phyloP scores from a whole-genome alignment of 1,140 invertebrate genomes.

The Calliphora vicina region DNA sequence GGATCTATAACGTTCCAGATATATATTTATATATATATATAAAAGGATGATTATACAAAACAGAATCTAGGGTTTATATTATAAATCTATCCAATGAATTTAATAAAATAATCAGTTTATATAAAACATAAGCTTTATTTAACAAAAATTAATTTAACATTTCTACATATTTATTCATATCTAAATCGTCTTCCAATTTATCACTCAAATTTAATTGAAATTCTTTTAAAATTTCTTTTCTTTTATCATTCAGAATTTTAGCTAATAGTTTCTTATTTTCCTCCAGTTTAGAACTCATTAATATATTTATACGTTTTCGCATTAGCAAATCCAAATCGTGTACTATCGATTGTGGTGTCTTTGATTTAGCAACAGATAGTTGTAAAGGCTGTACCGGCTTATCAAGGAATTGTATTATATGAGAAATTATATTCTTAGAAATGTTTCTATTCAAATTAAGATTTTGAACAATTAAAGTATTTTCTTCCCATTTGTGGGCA shows the following conservation, averaged over 20 bases:
- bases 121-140: too few relatives aligned
- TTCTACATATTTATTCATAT: slow-evolving; percentile 22
- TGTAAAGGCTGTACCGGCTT: neutral
- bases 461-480: slow-evolving; percentile 41
- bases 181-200: neutral
- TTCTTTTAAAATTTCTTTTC: slow-evolving; percentile 31
- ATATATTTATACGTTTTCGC: slow-evolving; percentile 20
- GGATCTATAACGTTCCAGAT: too few relatives aligned
- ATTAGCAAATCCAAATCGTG: slow-evolving; percentile 40
- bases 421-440: neutral
- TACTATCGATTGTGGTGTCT: neutral
- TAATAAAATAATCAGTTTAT: too few relatives aligned
- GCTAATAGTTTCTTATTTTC: neutral
- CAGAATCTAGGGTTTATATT: too few relatives aligned
- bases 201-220: neutral
- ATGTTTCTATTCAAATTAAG: neutral
- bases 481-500: slow-evolving; percentile 43
- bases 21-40: too few relatives aligned
- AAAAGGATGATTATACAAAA: too few relatives aligned
- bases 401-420: slow-evolving; percentile 21
- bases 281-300: neutral
- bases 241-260: slow-evolving; percentile 25
- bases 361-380: neutral
- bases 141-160: neutral
- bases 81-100: too few relatives aligned